Base-by-base conservation (phyloP, 2,113 vertebrate genomes). In the Cisticola juncidis region DNA sequence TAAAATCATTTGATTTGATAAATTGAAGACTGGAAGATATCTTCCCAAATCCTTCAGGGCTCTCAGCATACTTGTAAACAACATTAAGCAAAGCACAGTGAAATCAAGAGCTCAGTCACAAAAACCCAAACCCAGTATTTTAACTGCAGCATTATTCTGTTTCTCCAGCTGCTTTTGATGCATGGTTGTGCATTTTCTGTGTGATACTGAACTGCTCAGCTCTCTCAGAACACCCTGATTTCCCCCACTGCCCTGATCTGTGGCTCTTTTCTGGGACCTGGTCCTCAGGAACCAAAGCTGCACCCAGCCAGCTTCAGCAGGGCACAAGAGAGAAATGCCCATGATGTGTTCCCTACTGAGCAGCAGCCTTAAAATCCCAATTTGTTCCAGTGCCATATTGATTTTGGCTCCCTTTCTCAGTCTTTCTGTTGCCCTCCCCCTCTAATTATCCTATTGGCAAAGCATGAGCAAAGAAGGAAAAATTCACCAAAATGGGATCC, bases 261-360 rank as follows among this genome's bases (percentile, higher is more conserved):
- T 36, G 14, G 4, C 26, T 73, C 21, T 53, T 35, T 35, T 66
- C 21, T 36, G 50, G 18, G 12, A 65, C 21, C 23, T 31, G 14
- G 5, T 38, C 47, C 12, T 33, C 62, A 47, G 35, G 35, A 92
- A 42, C 6, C 71, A 85, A 77, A 77, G 48, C 13, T 79, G 35
- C 2, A 1, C 21, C 20, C 64, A 66, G 38, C 11, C 62, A 82
- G 0, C 9, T 54, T 58, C 79, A 66, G 9, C 0, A 0, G 11
- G 21, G 33, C 28, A 44, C 42, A 57, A 45, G 14, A 47, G 18
- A 48, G 26, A 72, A 42, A 6, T 36, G 25, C 4, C 60, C 33
- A 38, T 14, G 33, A 56, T 0, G 0, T 50, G 69, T 14, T 89
- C 57, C n/a, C 50, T 24, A 33, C 21, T 4, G 1, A 1, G 1